Base-by-base conservation (phyloP, 2,888 invertebrate genomes). In the Pecten maximus region DNA sequence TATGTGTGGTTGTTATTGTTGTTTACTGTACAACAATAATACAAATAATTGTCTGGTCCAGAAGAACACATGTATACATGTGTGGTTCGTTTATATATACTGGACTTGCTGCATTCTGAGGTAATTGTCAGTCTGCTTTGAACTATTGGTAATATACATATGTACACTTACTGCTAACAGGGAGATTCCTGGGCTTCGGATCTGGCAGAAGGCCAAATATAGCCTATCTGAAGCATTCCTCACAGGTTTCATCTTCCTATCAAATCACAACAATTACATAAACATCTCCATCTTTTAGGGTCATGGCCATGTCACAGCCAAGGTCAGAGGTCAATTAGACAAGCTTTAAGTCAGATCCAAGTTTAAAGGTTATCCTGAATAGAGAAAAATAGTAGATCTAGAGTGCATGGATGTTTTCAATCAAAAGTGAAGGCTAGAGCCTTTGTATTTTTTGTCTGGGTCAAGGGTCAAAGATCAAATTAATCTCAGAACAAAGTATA, bases 301-400 rank as follows among this genome's bases (percentile, higher is more conserved):
- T 74, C 74, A 35, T 35, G 74, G 74, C 35, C 35, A 74, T 35
- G 35, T 35, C 54, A 54, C 54, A 54, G 23, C 54, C 54, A 54
- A 16, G 10, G 50, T 50, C 54, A n/a, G 19, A 54, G 54, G 54
- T 54, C 54, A 54, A 74, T 87, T 87, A 44, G 40, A 87, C 87
- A 40, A 44, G 40, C n/a, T 12, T 40, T 86, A 19, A 86, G 16
- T 89, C 16, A 74, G 88, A 39, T 94, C 93, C 74, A 74, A 35
- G 74, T 60, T 0, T 28, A 74, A 74, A 74, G 28, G 74, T 74
- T 23, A 74, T 35, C 6, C 28, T 8, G 10, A 28, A 8, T 35
- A 35, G 6, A 35, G 35, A 35, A 74, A 74, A 74, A 8, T 0
- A 15, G 44, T n/a, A n/a, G n/a, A n/a, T 19, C 6, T 19, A 54